These are phyloP conservation scores for Temnothorax unifasciatus DNA, from an alignment of 2,888 invertebrate species.

Conservation along the genomic window DNA sequence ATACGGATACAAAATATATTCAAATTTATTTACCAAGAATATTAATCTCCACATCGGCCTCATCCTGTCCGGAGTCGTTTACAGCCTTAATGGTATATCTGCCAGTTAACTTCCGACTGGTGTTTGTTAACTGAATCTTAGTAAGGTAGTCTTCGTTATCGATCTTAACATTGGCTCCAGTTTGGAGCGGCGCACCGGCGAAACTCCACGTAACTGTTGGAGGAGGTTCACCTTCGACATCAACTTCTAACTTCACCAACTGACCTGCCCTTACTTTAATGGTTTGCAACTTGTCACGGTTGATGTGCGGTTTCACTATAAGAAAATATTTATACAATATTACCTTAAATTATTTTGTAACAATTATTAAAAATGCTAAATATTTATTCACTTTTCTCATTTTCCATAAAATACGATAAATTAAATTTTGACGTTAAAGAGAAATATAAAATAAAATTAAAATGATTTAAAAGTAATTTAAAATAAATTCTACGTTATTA, in stretches of 20 bases:
- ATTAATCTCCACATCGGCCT: constrained; percentile 96
- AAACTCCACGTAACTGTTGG: constrained; percentile 95
- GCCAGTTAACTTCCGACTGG: constrained; percentile 95
- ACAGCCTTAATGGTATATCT: constrained; percentile 96
- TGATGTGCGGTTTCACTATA: constrained; percentile 97
- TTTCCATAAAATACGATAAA: neutral
- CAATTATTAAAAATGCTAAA: neutral
- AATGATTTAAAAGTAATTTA: neutral
- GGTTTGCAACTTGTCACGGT: constrained; percentile 96
- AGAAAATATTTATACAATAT: constrained; percentile 31
- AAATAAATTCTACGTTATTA: neutral
- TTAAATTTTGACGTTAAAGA: neutral
- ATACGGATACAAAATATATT: neutral
- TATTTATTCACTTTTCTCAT: constrained; percentile 1
- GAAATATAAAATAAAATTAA: too few relatives aligned
- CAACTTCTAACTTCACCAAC: constrained; percentile 96
- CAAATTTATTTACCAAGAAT: constrained; percentile 89
- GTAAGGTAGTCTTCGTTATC: constrained; percentile 97
- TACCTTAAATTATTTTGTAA: neutral
- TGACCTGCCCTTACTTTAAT: constrained; percentile 96
- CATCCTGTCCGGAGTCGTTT: constrained; percentile 97
- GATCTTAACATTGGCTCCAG: constrained; percentile 90
- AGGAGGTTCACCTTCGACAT: constrained; percentile 98
- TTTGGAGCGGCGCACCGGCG: constrained; percentile 90
- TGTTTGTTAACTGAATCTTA: constrained; percentile 93